Evolutionary conservation across 2,888 invertebrate genomes (phyloP), one percentile per base, ranked within the genome.

Genomic region (Acronicta psi): DNA sequence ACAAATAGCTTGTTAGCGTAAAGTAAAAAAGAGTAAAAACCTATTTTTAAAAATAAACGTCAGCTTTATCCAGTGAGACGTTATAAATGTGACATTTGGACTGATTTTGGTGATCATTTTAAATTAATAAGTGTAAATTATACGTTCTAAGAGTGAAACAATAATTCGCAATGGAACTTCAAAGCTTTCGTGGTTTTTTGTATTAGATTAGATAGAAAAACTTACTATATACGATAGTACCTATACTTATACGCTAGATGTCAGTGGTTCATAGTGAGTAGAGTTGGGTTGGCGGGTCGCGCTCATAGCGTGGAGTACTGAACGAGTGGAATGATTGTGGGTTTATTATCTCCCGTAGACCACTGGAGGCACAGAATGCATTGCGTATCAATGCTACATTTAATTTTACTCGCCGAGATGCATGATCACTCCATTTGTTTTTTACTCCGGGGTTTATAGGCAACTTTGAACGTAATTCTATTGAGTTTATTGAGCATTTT

Each of bases 51-150:
- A 49, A 49, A 29, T 1, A 11, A 41, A 17, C 29, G 55, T 60
- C 73, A 60, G 57, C 50, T 58, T 50, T 38, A 55, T 14, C 49
- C 16, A 54, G 46, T 16, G 40, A 18, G 38, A 51, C 58, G 13
- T 5, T 17, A 34, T 52, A 11, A 31, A 42, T 41, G 23, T 31
- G 45, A 37, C n/a, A 54, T 54, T 69, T 53, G 56, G 38, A 73
- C 58, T 47, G 18, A 46, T 38, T 40, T 34, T 37, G 47, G 57
- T 72, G 70, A 52, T 65, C 55, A 46, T 37, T n/a, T 20, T 13
- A 61, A 73, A 65, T 45, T 57, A 37, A 20, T 14, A 25, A 58
- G 60, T 65, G 63, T 31, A 46, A 47, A 49, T 58, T 58, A 58
- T 18, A 36, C 29, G 20, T 43, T 50, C 31, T 29, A 38, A 37